phyloP scores from a whole-genome alignment of 2,797 vertebrate species.

The Diplodus sargus region DNA sequence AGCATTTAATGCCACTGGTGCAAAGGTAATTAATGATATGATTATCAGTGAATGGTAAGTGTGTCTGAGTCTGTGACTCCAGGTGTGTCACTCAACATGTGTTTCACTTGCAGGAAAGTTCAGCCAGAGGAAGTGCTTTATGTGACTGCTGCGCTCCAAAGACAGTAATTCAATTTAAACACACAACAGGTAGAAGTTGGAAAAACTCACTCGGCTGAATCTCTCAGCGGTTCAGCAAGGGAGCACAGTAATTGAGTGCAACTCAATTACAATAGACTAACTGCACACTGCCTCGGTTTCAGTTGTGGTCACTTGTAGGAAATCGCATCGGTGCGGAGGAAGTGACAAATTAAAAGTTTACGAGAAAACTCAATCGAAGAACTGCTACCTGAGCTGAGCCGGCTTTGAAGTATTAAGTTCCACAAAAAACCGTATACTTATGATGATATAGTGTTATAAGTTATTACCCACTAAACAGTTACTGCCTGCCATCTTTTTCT shows the following conservation, averaged over 20 bases:
- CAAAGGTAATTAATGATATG: not conserved
- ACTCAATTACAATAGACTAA: not conserved
- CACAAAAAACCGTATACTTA: too few species aligned
- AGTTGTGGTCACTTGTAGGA: not conserved
- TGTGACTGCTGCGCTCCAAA: not conserved
- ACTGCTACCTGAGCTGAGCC: not conserved
- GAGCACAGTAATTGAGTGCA: not conserved
- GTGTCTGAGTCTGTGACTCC: not conserved
- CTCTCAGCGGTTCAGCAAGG: not conserved
- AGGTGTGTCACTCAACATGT: not conserved
- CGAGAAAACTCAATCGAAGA: not conserved
- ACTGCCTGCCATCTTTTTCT: too few species aligned
- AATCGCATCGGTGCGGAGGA: not conserved
- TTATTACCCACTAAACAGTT: too few species aligned
- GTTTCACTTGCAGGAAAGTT: not conserved
- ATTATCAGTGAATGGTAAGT: not conserved
- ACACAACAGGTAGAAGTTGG: not conserved
- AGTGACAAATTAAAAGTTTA: not conserved
- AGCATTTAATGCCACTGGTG: not conserved
- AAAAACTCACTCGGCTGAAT: not conserved
- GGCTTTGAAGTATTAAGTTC: not conserved
- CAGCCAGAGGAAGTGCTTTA: not conserved
- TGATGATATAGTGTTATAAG: too few species aligned
- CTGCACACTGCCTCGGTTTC: not conserved
- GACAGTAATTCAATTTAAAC: conserved; percentile 1